Conservation (phyloP, 1,140 invertebrate genomes). For the Coptotermes formosanus region DNA sequence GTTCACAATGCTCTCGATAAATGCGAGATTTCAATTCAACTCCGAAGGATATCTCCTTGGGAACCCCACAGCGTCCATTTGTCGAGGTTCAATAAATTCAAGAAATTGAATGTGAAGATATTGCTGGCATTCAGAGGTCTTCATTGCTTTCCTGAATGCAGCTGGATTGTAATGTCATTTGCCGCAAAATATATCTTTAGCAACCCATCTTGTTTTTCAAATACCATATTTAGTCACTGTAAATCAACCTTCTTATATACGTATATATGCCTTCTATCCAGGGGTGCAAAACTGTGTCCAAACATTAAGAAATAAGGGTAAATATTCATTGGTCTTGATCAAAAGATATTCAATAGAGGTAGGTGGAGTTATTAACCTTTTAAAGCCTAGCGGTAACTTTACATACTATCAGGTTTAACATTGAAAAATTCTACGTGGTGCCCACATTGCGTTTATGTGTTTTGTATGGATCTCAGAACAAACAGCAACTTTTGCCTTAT, state of each 20-base stretch:
- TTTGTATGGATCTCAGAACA: no score
- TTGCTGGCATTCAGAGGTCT: neutral
- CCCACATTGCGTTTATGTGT: no score
- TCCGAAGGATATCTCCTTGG: neutral
- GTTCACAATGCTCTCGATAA: neutral
- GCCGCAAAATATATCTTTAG: neutral
- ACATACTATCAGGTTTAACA: no score
- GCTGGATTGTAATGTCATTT: neutral
- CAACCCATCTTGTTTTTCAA: neutral
- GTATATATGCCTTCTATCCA: neutral
- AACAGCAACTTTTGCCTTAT: no score
- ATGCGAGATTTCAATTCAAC: neutral
- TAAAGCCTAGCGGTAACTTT: no score
- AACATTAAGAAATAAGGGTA: neutral
- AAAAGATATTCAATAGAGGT: no score
- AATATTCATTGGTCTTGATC: neutral
- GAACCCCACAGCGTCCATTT: slow-evolving; percentile 1
- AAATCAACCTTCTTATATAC: no score
- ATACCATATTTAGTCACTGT: neutral
- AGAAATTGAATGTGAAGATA: neutral
- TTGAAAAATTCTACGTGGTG: no score
- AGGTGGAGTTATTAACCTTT: no score
- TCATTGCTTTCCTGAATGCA: neutral
- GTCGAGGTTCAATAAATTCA: neutral
- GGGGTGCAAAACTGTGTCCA: neutral